Conservation (phyloP, 2,797 vertebrate genomes). For the Rhincodon typus region DNA sequence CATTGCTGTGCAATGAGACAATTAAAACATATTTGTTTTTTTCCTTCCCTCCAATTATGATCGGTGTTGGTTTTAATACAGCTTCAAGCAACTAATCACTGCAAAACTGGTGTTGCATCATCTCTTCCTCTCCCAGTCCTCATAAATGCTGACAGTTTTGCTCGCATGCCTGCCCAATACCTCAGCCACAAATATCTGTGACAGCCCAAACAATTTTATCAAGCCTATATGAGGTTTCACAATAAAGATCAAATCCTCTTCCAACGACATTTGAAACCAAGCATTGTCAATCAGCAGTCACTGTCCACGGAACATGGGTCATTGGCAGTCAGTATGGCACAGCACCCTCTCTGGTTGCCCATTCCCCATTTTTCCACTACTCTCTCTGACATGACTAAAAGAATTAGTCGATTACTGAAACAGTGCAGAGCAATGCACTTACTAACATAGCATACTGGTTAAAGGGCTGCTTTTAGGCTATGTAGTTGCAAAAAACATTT, state of each 20-base stretch:
- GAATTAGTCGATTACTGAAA: neutral
- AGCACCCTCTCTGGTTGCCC: neutral
- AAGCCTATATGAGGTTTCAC: neutral
- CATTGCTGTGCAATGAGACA: neutral
- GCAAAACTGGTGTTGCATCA: neutral
- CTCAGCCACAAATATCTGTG: neutral
- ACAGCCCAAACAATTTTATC: neutral
- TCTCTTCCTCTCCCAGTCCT: no score
- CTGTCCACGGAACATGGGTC: neutral
- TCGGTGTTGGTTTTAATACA: neutral
- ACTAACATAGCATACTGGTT: neutral
- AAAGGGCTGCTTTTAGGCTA: neutral
- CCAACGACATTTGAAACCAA: neutral
- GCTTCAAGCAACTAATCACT: neutral
- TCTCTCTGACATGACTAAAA: neutral
- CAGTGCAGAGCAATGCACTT: neutral
- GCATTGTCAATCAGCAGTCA: neutral
- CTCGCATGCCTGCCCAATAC: no score
- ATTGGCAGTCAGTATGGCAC: neutral
- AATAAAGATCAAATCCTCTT: neutral
- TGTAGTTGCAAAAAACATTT: neutral
- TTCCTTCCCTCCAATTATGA: neutral
- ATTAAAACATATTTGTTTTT: neutral
- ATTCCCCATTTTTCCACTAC: neutral
- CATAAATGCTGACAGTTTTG: neutral